Evolutionary conservation across 2,113 vertebrate genomes (phyloP), one percentile per base, ranked within the genome.

Genomic region (Osmerus eperlanus): DNA sequence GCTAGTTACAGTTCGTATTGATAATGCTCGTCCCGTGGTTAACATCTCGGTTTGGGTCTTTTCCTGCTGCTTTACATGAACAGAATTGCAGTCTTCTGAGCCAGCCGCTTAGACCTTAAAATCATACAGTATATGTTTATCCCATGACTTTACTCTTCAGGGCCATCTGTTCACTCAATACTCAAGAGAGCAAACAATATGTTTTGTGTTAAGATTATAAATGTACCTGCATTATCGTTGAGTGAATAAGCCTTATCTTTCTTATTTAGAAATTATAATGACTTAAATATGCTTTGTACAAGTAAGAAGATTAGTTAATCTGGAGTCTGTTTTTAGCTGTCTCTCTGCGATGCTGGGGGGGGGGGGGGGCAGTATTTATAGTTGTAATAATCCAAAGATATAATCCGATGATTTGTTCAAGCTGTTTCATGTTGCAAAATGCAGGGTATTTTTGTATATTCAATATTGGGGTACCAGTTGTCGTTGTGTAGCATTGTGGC

Each of bases 371-470:
- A 47, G 41, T 47, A 47, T 47, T 47, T 47, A 47, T 47, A 86
- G 83, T 89, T 89, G 85, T 90, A 64, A 62, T 62, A 91, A 91
- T 92, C 91, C 88, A 78, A 65, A 86, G 78, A 89, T 88, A 89
- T 92, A 91, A 92, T 92, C 90, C 92, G 85, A 80, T 91, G 86
- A 90, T 91, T 91, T 84, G 79, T 76, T 81, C 88, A 90, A 90
- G 88, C 86, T 90, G 88, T 86, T 91, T 88, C 85, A 83, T 81
- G 83, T 88, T 88, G 85, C 89, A 91, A 89, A 88, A 90, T 89
- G 77, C 76, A 3, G 51, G 77, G 84, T 81, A 87, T 90, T 88
- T 89, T 83, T 86, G 87, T 89, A 91, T 87, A 90, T 91, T 91
- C 90, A 90, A 89, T 88, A 86, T 91, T 61, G 77, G 81, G 80